Percentiles rank a stretch among this genome's conserved stretches.
phyloP scores from a whole-genome alignment of 2,888 invertebrate genomes.

The Pomacea canaliculata region DNA sequence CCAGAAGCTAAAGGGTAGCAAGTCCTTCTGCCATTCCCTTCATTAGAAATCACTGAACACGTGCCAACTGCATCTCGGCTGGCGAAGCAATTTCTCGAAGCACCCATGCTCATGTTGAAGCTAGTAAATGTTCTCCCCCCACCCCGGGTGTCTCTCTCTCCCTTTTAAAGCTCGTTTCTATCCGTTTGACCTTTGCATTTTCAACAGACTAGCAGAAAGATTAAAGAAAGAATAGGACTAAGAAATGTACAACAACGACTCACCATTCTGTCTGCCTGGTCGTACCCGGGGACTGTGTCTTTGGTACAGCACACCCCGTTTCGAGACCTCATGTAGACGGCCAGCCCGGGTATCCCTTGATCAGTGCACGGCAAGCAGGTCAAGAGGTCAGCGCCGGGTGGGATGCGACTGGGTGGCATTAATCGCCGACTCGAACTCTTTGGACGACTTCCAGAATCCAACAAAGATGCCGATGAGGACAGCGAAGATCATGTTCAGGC shows the following conservation, averaged over 20 bases:
- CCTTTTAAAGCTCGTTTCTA: too few relatives aligned
- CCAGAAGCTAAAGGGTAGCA: too few relatives aligned
- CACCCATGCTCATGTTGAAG: too few relatives aligned
- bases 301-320: slow-evolving; percentile 23
- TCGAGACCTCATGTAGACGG: slow-evolving; percentile 9
- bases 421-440: background rate
- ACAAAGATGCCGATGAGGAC: slow-evolving; percentile 36
- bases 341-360: slow-evolving; percentile 6
- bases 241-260: slow-evolving; percentile 8
- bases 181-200: too few relatives aligned
- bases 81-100: too few relatives aligned
- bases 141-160: too few relatives aligned
- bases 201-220: background rate
- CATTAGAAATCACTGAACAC: too few relatives aligned
- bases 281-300: slow-evolving; percentile 6
- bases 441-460: slow-evolving; percentile 36
- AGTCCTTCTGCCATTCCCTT: too few relatives aligned
- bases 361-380: slow-evolving; percentile 15
- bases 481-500: slow-evolving; percentile 32
- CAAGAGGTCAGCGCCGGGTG: background rate
- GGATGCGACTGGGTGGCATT: background rate
- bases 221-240: background rate
- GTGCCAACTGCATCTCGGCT: too few relatives aligned
- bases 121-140: too few relatives aligned
- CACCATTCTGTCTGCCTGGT: slow-evolving; percentile 16